These are phyloP conservation scores for Drosophila pachea DNA, from an alignment of 1,140 invertebrate genomes.

Conservation along the genomic window DNA sequence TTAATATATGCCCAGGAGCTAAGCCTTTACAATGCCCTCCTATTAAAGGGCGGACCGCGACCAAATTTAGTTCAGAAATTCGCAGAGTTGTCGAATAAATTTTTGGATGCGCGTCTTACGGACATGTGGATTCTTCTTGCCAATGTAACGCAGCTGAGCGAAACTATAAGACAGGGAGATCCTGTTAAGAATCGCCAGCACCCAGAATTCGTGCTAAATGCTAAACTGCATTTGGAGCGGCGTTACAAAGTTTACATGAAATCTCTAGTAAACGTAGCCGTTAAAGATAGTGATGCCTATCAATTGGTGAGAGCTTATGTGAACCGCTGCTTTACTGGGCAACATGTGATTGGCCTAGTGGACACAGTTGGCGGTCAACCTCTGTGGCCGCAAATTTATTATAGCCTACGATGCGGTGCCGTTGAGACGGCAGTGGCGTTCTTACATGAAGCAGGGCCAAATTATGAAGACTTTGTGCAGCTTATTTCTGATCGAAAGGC, in stretches of 20 bases:
- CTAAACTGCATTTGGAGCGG: constrained; percentile 90
- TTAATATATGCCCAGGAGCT: constrained; percentile 92
- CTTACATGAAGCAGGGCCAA: constrained; percentile 83
- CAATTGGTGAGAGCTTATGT: constrained; percentile 92
- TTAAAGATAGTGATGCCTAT: constrained; percentile 89
- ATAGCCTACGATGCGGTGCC: constrained; percentile 93
- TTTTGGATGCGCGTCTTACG: constrained; percentile 90
- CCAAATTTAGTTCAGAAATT: constrained; percentile 89
- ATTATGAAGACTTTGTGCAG: constrained; percentile 80
- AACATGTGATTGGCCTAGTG: constrained; percentile 83
- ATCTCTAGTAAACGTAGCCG: constrained; percentile 87
- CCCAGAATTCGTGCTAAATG: constrained; percentile 86
- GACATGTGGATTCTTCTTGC: constrained; percentile 93
- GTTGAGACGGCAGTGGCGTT: constrained; percentile 89
- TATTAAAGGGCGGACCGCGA: constrained; percentile 85
- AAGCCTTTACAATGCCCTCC: constrained; percentile 88
- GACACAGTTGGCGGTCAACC: constrained; percentile 89
- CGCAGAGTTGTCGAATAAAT: constrained; percentile 84
- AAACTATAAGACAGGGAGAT: constrained; percentile 82
- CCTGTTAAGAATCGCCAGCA: constrained; percentile 85
- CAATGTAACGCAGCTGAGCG: constrained; percentile 47
- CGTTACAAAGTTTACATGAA: constrained; percentile 92
- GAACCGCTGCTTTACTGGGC: constrained; percentile 81
- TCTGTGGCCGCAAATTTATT: constrained; percentile 91
- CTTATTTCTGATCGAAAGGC: constrained; percentile 81